Percentiles rank a stretch among this genome's conserved stretches.
These are phyloP conservation scores for Cephus pulcher DNA, from an alignment of 2,888 invertebrate genomes.

Conservation along the genomic window DNA sequence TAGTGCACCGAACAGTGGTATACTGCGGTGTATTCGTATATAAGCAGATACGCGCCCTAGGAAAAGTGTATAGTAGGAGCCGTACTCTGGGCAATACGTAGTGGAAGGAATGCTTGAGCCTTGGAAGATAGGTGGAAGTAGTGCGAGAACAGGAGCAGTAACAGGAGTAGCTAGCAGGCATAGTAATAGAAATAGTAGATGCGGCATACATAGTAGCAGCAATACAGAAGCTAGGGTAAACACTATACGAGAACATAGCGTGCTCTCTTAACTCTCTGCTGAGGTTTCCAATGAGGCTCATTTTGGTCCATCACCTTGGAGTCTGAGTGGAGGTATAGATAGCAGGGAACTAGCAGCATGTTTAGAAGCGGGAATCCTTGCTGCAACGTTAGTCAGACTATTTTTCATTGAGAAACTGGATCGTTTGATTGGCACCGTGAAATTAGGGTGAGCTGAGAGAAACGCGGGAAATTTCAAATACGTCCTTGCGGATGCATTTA, in stretches of 20 bases:
- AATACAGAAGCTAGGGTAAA: not conserved
- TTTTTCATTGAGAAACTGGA: not conserved
- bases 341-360: not conserved
- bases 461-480: not conserved
- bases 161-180: not conserved
- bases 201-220: not conserved
- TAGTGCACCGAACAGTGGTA: not conserved
- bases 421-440: not conserved
- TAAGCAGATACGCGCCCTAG: not conserved
- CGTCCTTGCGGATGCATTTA: not conserved
- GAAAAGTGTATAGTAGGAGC: not conserved
- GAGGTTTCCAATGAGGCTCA: constrained; percentile 48
- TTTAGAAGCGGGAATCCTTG: not conserved
- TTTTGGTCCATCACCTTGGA: constrained; percentile 41
- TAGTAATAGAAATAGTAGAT: not conserved
- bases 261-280: constrained; percentile 44
- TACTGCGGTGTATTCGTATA: not conserved
- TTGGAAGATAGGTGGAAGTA: not conserved
- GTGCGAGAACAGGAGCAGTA: not conserved
- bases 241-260: constrained; percentile 6
- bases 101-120: not conserved
- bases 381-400: not conserved
- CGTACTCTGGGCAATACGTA: not conserved
- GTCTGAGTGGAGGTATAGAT: not conserved
- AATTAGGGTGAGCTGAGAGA: not conserved